phyloP scores from a whole-genome alignment of 2,797 vertebrate genomes.

The Meriones psammophilus region DNA sequence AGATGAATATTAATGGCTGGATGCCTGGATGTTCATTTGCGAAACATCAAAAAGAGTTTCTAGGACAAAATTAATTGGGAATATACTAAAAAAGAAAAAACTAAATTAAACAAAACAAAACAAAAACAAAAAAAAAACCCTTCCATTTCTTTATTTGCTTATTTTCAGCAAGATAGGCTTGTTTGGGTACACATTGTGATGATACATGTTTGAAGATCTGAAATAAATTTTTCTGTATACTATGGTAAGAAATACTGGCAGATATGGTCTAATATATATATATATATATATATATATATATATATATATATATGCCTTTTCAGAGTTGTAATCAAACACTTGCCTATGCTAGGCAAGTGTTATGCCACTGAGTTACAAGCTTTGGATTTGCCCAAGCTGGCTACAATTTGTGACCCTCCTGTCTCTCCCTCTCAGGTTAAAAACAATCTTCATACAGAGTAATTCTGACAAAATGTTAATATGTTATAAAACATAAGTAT shows the following conservation, averaged over 20 bases:
- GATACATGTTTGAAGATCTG: not conserved
- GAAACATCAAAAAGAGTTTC: not conserved
- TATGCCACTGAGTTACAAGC: not conserved
- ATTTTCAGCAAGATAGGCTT: not conserved
- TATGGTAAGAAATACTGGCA: not conserved
- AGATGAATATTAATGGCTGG: not conserved
- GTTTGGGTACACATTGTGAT: not conserved
- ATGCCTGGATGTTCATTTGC: constrained; percentile 10
- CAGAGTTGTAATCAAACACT: not conserved
- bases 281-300: not conserved
- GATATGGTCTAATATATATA: not conserved
- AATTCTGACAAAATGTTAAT: constrained; percentile 18
- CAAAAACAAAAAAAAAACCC: constrained; percentile 21
- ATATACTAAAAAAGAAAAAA: not conserved
- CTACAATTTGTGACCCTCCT: not conserved
- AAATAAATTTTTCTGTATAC: constrained; percentile 4
- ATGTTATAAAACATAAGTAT: constrained; percentile 48
- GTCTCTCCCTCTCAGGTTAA: not conserved
- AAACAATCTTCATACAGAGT: not conserved
- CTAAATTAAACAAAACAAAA: no score
- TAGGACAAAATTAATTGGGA: constrained; percentile 23
- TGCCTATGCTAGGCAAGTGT: not conserved
- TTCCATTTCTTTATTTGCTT: not conserved
- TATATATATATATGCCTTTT: not conserved
- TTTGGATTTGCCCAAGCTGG: not conserved